Evolutionary conservation across 2,888 invertebrate species (phyloP).

Genomic region (Iselma pallidipennis): DNA sequence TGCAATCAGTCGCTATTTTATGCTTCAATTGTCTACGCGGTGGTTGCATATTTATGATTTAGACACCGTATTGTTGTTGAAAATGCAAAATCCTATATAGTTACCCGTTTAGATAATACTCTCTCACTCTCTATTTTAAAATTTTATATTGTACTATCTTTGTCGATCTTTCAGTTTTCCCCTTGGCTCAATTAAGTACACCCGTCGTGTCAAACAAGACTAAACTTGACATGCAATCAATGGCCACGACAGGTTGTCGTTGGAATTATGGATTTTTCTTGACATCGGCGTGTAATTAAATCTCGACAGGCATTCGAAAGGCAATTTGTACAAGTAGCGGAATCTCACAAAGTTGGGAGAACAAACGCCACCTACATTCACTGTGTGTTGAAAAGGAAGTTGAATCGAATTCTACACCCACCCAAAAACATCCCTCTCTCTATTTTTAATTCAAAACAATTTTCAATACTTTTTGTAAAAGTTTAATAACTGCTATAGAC

Average conservation of each 20-base stretch:
- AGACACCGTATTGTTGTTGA: slow-evolving; percentile 24
- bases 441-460: background rate
- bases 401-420: background rate
- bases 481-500: background rate
- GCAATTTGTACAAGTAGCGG: slow-evolving; percentile 28
- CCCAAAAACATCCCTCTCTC: background rate
- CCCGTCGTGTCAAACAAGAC: slow-evolving; percentile 27
- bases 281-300: slow-evolving; percentile 31
- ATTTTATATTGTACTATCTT: background rate
- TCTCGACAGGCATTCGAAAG: slow-evolving; percentile 28
- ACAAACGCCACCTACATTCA: background rate
- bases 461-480: background rate
- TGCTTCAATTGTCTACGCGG: slow-evolving; percentile 36
- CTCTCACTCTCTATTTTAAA: background rate
- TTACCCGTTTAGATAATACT: background rate
- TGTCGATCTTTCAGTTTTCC: background rate
- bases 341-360: slow-evolving; percentile 13
- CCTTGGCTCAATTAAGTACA: slow-evolving; percentile 30
- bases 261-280: slow-evolving; percentile 32
- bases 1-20: slow-evolving; percentile 44
- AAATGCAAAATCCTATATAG: slow-evolving; percentile 14
- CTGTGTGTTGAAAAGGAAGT: background rate
- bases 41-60: slow-evolving; percentile 42
- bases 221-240: slow-evolving; percentile 30
- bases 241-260: slow-evolving; percentile 31